Percentiles rank a stretch among this genome's conserved stretches.
These are phyloP conservation scores for Paracyprichromis sp. DNA, from an alignment of 2,113 vertebrate genomes.

Conservation along the genomic window DNA sequence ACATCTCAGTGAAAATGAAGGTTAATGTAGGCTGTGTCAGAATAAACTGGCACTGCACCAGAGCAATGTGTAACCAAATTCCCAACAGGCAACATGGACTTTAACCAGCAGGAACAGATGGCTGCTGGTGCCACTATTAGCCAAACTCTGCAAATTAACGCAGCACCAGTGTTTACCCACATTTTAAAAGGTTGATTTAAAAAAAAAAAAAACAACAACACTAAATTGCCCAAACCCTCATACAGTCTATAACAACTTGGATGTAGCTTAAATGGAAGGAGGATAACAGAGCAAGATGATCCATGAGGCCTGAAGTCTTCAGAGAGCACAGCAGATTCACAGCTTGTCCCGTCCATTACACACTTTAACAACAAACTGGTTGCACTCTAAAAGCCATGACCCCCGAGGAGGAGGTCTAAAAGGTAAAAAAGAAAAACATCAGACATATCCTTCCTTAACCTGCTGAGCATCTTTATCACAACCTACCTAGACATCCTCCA, in stretches of 20 bases:
- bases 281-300: background rate
- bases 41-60: background rate
- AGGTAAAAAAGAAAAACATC: background rate
- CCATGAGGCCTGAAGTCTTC: background rate
- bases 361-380: background rate
- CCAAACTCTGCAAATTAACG: background rate
- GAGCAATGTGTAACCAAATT: background rate
- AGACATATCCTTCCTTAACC: background rate
- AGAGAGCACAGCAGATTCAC: background rate
- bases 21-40: background rate
- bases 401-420: background rate
- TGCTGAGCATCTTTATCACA: background rate
- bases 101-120: background rate
- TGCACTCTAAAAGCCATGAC: background rate
- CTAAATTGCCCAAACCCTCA: background rate
- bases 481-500: background rate
- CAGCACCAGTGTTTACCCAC: background rate
- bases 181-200: background rate
- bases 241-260: background rate
- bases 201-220: rapidly evolving
- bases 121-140: background rate
- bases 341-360: background rate
- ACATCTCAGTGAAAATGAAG: background rate
- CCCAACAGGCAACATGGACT: background rate
- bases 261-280: background rate